Percentiles rank a stretch among this genome's conserved stretches.
phyloP scores from a whole-genome alignment of 2,888 invertebrate genomes.

The Limnephilus lunatus region DNA sequence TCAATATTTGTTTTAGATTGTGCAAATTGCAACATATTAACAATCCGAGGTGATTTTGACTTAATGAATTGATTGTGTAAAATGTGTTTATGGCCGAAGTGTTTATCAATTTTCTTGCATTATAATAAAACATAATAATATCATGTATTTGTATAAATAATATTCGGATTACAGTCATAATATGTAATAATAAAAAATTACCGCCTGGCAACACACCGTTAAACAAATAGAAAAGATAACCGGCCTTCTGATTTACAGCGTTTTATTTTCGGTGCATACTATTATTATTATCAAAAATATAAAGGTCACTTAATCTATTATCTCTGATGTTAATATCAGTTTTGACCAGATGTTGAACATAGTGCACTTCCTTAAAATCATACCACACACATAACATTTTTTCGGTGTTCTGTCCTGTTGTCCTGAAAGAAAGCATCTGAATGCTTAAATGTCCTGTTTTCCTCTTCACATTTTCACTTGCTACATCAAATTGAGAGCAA shows the following conservation, averaged over 20 bases:
- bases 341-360: background rate
- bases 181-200: background rate
- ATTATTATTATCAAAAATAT: background rate
- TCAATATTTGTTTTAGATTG: too few species aligned
- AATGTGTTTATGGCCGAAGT: background rate
- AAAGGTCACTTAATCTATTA: background rate
- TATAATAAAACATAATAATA: background rate
- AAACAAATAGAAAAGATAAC: background rate
- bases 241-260: background rate
- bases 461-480: too few species aligned
- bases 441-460: too few species aligned
- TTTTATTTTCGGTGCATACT: background rate
- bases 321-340: background rate
- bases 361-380: slow-evolving; percentile 20
- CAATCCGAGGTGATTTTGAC: background rate
- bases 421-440: background rate
- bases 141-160: background rate
- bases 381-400: background rate
- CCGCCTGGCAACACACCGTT: background rate
- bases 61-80: background rate
- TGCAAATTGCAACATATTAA: background rate
- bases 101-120: background rate
- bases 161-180: background rate
- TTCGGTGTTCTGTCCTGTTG: background rate
- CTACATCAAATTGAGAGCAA: too few species aligned